Evolutionary conservation across 2,113 vertebrate genomes (phyloP).

Genomic region (Hyperoodon ampullatus): DNA sequence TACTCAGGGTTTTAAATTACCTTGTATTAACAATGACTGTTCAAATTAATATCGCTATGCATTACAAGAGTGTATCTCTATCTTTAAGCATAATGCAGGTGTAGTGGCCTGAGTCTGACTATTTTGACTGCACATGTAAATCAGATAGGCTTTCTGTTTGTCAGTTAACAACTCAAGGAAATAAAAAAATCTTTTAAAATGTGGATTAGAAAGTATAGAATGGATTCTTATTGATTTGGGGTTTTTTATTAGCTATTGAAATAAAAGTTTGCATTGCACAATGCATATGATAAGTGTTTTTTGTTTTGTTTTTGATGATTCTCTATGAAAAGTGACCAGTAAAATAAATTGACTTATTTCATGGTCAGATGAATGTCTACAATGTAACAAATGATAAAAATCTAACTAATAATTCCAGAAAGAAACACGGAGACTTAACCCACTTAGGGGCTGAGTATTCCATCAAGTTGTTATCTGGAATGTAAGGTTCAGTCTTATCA

Average conservation of each 20-base stretch:
- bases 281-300: not conserved
- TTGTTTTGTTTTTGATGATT: not conserved
- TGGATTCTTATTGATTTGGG: not conserved
- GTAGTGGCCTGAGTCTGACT: not conserved
- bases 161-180: not conserved
- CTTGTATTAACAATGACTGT: not conserved
- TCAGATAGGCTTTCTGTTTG: not conserved
- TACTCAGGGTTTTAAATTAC: not conserved
- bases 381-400: not conserved
- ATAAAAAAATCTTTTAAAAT: not conserved
- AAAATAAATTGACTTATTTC: not conserved
- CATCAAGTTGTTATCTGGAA: not conserved
- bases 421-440: not conserved
- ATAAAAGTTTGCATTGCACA: not conserved
- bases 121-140: not conserved
- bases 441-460: not conserved
- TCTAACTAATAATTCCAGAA: not conserved
- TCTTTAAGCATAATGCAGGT: not conserved
- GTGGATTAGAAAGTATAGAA: not conserved
- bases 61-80: not conserved
- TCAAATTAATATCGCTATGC: not conserved
- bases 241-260: not conserved
- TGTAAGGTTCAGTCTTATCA: not conserved
- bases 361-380: not conserved
- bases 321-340: not conserved